phyloP scores from a whole-genome alignment of 2,113 vertebrate species.

The Urocynchramus pylzowi region DNA sequence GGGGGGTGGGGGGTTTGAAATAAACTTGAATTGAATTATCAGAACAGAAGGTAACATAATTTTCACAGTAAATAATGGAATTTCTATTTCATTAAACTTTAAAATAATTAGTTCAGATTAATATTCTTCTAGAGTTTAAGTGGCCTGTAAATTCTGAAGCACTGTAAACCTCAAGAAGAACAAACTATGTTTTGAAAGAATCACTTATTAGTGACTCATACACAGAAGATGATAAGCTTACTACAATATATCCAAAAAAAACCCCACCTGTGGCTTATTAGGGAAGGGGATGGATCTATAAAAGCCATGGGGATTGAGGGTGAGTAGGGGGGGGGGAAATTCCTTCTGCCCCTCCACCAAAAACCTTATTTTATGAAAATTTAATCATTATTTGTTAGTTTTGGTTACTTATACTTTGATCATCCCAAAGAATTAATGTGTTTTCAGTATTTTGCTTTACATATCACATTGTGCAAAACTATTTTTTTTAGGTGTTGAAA shows the following conservation, averaged over 20 bases:
- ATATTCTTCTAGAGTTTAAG: slow-evolving; percentile 1
- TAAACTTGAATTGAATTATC: slow-evolving; percentile 55
- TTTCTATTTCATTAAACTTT: slow-evolving; percentile 7
- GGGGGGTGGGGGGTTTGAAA: background rate
- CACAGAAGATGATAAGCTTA: background rate
- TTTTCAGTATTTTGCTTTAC: slow-evolving; percentile 50
- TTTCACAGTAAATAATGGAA: slow-evolving; percentile 17
- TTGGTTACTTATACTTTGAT: slow-evolving; percentile 50
- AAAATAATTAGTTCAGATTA: slow-evolving; percentile 1
- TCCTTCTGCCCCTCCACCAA: background rate
- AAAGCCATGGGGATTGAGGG: background rate
- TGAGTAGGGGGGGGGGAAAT: background rate
- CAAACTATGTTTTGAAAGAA: background rate
- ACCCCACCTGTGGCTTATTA: background rate
- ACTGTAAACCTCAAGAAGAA: background rate
- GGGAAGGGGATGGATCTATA: background rate
- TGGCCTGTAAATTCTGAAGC: background rate
- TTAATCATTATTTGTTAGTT: slow-evolving; percentile 14
- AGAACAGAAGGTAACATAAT: slow-evolving; percentile 52
- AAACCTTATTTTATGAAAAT: slow-evolving; percentile 63
- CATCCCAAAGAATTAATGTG: slow-evolving; percentile 69
- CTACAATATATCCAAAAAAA: background rate
- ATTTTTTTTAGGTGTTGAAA: background rate
- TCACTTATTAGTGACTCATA: background rate
- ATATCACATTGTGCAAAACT: background rate